Evolutionary conservation across 2,888 invertebrate species (phyloP).

Genomic region (Parthenolecanium corni): DNA sequence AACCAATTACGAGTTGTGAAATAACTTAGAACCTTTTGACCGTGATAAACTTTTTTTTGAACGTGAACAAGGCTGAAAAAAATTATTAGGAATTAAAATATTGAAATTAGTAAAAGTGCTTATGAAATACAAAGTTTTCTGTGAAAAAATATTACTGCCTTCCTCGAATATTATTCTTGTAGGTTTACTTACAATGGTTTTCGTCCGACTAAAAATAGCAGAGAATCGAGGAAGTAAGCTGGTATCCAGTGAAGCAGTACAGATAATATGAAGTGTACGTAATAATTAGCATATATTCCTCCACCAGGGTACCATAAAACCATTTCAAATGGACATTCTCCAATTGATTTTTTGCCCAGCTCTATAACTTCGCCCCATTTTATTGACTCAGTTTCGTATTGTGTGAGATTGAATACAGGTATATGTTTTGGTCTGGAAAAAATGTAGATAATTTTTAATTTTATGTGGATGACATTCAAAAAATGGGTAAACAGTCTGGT

Average conservation of each 20-base stretch:
- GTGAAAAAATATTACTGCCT: too few species aligned
- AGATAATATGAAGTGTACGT: constrained; percentile 56
- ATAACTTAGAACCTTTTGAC: constrained; percentile 70
- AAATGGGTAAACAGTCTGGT: neutral
- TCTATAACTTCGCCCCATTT: constrained; percentile 78
- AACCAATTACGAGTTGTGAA: constrained; percentile 83
- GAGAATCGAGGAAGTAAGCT: constrained; percentile 67
- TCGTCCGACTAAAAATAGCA: constrained; percentile 61
- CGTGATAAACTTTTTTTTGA: constrained; percentile 60
- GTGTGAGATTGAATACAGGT: constrained; percentile 82
- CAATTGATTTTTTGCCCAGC: constrained; percentile 55
- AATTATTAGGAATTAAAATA: neutral
- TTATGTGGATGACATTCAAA: neutral
- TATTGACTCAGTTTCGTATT: constrained; percentile 66
- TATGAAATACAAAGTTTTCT: neutral
- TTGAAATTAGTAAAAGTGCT: neutral
- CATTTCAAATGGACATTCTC: constrained; percentile 70
- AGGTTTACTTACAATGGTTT: constrained; percentile 39
- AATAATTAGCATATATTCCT: constrained; percentile 55
- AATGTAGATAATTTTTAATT: neutral
- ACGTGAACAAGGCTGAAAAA: constrained; percentile 62
- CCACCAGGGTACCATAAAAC: constrained; percentile 80
- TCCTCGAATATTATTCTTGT: neutral
- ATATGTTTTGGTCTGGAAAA: constrained; percentile 46
- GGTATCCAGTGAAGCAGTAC: constrained; percentile 68